These are phyloP conservation scores for Sinelater perroti DNA, from an alignment of 2,888 invertebrate species.

Conservation along the genomic window DNA sequence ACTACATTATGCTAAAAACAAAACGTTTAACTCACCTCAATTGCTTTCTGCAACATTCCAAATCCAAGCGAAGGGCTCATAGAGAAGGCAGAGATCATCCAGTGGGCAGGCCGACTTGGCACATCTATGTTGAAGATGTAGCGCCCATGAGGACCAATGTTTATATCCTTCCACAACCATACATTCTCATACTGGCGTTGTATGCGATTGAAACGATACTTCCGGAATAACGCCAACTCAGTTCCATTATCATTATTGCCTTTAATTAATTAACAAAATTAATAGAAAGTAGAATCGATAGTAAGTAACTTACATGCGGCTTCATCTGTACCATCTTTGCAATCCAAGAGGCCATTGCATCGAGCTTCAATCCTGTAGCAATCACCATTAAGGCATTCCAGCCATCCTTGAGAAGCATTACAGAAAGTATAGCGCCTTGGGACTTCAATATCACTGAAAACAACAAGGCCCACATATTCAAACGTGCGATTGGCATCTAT, in stretches of 20 bases:
- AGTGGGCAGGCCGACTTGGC: slow-evolving; percentile 85
- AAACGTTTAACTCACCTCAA: slow-evolving; percentile 65
- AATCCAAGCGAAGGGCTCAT: slow-evolving; percentile 88
- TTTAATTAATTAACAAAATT: slow-evolving; percentile 48
- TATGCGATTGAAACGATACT: slow-evolving; percentile 86
- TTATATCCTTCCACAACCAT: slow-evolving; percentile 95
- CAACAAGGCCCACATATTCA: slow-evolving; percentile 86
- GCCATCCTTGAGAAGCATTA: slow-evolving; percentile 75
- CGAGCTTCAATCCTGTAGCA: slow-evolving; percentile 80
- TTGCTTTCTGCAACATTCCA: slow-evolving; percentile 83
- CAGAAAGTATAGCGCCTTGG: slow-evolving; percentile 74
- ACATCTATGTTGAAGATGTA: slow-evolving; percentile 87
- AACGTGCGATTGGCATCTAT: slow-evolving; percentile 95
- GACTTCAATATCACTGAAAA: slow-evolving; percentile 88
- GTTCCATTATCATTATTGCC: slow-evolving; percentile 71
- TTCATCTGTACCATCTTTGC: slow-evolving; percentile 88
- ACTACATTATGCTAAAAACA: slow-evolving; percentile 18
- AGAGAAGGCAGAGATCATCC: slow-evolving; percentile 93
- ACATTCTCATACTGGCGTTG: slow-evolving; percentile 93
- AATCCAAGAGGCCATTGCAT: slow-evolving; percentile 83
- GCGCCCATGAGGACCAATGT: slow-evolving; percentile 91
- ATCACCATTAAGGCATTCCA: slow-evolving; percentile 82
- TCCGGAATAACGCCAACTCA: slow-evolving; percentile 77
- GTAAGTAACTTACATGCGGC: slow-evolving; percentile 68
- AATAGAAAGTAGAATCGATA: slow-evolving; percentile 6